A percentile compares a stretch with the other conserved stretches of the same genome.
These are phyloP conservation scores for Drosophila subsilvestris DNA, from an alignment of 2,888 invertebrate genomes.

Conservation along the genomic window DNA sequence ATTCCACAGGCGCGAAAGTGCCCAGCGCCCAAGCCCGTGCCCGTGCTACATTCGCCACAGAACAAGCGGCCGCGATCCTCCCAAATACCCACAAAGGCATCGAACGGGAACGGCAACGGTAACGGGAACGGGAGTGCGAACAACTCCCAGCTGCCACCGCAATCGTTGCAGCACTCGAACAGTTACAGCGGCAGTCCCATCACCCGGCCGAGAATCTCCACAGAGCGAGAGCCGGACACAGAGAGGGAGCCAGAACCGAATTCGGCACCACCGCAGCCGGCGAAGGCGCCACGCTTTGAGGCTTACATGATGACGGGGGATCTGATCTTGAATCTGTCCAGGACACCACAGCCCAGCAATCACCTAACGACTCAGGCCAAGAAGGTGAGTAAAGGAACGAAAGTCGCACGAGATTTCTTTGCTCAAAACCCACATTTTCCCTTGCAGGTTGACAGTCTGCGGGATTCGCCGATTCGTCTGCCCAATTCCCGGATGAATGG, in stretches of 20 bases:
- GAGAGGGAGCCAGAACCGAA: constrained; percentile 75
- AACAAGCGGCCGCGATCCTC: constrained; percentile 83
- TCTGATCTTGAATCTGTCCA: constrained; percentile 95
- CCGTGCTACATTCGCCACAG: constrained; percentile 83
- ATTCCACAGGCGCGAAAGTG: constrained; percentile 85
- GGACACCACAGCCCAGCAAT: constrained; percentile 89
- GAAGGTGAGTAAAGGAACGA: constrained; percentile 71
- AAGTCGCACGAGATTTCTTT: neutral
- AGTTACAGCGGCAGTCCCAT: constrained; percentile 77
- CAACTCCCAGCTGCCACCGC: constrained; percentile 28
- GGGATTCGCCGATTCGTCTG: constrained; percentile 82
- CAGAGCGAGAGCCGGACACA: constrained; percentile 42
- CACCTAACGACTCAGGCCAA: constrained; percentile 86
- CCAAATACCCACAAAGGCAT: constrained; percentile 83
- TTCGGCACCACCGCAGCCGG: constrained; percentile 82
- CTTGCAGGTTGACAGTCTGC: constrained; percentile 82
- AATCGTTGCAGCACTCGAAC: constrained; percentile 73
- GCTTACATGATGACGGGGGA: constrained; percentile 99
- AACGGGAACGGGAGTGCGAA: constrained; percentile 40
- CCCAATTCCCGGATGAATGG: constrained; percentile 81
- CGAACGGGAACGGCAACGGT: constrained; percentile 61
- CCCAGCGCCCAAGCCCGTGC: constrained; percentile 74
- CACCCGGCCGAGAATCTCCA: constrained; percentile 57
- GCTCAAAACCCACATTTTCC: neutral
- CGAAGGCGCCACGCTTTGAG: constrained; percentile 88